A percentile compares a stretch with the other conserved stretches of the same genome.
phyloP scores from a whole-genome alignment of 2,113 vertebrate species.

The Gallinago media region DNA sequence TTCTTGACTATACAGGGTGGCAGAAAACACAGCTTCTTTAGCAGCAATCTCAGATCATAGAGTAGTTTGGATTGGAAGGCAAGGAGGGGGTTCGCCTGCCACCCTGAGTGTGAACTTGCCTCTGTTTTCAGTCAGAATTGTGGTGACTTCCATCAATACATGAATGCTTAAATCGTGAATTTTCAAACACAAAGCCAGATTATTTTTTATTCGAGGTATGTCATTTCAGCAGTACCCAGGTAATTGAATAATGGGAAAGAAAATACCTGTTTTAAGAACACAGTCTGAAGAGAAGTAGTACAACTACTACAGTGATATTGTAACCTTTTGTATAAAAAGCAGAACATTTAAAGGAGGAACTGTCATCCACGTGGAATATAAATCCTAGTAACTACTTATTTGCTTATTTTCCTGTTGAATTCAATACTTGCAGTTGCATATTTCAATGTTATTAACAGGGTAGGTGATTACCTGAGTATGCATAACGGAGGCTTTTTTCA shows the following conservation, averaged over 20 bases:
- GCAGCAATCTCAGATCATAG: fast-evolving
- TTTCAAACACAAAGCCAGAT: background rate
- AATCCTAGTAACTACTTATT: background rate
- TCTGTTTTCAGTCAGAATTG: background rate
- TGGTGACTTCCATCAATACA: background rate
- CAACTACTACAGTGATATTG: background rate
- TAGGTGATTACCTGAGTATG: background rate
- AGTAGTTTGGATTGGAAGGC: background rate
- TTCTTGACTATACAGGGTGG: background rate
- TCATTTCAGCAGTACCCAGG: background rate
- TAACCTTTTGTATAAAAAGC: background rate
- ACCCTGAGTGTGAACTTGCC: too few relatives aligned
- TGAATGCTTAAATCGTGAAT: background rate
- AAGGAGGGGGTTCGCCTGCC: too few relatives aligned
- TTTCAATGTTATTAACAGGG: background rate
- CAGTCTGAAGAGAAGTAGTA: background rate
- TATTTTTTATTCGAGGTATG: background rate
- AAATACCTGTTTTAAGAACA: background rate
- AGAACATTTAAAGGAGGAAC: background rate
- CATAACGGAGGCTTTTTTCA: background rate
- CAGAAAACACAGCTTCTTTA: background rate
- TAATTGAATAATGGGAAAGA: background rate
- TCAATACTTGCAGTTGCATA: background rate
- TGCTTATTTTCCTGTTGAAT: background rate
- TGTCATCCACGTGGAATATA: background rate